A percentile compares a stretch with the other conserved stretches of the same genome.
Conservation (phyloP, 2,113 vertebrate species). For the Cacatua alba region DNA sequence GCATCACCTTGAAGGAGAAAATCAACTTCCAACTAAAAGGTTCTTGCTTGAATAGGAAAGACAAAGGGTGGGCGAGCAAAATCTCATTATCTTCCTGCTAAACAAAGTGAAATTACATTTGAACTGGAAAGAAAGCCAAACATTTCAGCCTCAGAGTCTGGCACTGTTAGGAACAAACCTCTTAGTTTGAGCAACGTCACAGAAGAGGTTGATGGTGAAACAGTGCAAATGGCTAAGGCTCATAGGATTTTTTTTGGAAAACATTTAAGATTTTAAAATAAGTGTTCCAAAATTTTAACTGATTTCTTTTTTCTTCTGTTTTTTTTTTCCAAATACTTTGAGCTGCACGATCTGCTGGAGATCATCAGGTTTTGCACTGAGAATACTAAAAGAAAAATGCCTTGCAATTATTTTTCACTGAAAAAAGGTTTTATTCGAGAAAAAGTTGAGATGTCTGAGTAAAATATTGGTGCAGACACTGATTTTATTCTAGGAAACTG, state of each 20-base stretch:
- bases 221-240: neutral
- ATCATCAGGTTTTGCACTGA: neutral
- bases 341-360: neutral
- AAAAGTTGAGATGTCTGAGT: neutral
- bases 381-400: neutral
- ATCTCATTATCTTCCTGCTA: neutral
- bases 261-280: neutral
- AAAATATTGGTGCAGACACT: neutral
- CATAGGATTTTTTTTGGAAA: fast-evolving
- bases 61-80: neutral
- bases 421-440: neutral
- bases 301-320: neutral
- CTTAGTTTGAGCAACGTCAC: neutral
- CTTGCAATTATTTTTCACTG: neutral
- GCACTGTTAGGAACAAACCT: neutral
- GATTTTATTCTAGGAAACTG: neutral
- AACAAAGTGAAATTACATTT: neutral
- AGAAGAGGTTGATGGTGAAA: neutral
- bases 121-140: neutral
- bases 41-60: neutral
- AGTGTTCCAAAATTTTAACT: neutral
- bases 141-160: neutral
- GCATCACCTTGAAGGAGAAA: neutral
- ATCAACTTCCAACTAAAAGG: neutral
- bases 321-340: neutral